These are phyloP conservation scores for Vespertilio murinus DNA, from an alignment of 2,797 vertebrate genomes.

Conservation along the genomic window DNA sequence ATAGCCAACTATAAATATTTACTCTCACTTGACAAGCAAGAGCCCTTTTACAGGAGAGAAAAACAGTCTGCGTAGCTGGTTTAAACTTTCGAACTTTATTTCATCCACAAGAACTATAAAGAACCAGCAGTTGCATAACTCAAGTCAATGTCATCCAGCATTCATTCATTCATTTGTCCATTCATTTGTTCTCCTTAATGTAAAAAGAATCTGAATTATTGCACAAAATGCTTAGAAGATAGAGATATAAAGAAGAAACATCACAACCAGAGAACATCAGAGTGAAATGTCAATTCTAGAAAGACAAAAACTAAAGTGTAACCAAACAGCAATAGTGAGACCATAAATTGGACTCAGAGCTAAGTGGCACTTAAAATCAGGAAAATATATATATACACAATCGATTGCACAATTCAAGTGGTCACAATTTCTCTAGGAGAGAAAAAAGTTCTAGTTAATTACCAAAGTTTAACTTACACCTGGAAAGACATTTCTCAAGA, in stretches of 20 bases:
- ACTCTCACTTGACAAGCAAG: constrained; percentile 44
- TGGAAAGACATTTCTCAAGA: background rate
- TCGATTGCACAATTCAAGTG: background rate
- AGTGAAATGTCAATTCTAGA: background rate
- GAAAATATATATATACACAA: background rate
- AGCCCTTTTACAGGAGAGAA: constrained; percentile 55
- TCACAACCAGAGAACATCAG: background rate
- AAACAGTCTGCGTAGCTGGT: constrained; percentile 52
- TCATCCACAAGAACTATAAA: background rate
- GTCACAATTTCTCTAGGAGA: background rate
- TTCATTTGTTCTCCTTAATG: background rate
- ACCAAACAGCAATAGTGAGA: background rate
- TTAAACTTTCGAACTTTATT: constrained; percentile 64
- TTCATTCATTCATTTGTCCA: background rate
- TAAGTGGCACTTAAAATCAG: background rate
- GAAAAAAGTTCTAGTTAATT: background rate
- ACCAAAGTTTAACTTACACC: background rate
- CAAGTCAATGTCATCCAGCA: background rate
- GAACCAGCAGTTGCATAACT: background rate
- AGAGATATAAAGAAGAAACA: background rate
- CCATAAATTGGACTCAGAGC: background rate
- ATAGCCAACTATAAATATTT: constrained; percentile 60
- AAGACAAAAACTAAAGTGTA: background rate
- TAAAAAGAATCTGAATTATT: background rate
- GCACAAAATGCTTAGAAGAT: background rate